Evolutionary conservation across 23 tunicate genomes (phyloP), one percentile per base, ranked within the genome.

Genomic region (Clavelina lepadiformis): DNA sequence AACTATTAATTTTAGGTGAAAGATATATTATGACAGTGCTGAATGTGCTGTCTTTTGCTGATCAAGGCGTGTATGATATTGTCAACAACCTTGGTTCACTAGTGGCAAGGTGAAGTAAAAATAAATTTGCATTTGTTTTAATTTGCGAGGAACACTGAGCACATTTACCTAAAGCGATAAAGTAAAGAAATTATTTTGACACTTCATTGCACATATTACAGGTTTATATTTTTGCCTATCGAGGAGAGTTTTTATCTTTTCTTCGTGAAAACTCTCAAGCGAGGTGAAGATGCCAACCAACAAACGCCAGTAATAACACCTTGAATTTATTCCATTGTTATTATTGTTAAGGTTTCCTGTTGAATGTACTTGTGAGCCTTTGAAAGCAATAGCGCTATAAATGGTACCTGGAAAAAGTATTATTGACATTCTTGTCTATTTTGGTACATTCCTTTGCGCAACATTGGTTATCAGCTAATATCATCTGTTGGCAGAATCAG

Each of bases 201-300:
- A n/a, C n/a, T n/a, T n/a, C n/a, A n/a, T n/a, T n/a, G n/a, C n/a
- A n/a, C n/a, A 34, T 52, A 63, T 70, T 71, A 13, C 63, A 88
- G 96, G 58, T 89, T 89, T 61, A 75, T 89, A 33, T 89, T 89
- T 57, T 33, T 89, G 31, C 97, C 97, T 5, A 89, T 89, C 45
- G 97, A 89, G 70, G 97, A 89, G 58, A 89, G 97, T 71, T 89
- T 89, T 50, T 89, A 89, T 56, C 27, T 81, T 2, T 89, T 89
- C 47, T 89, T 89, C 63, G 83, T 89, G 6, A 89, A 89, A 59
- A 63, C 80, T 7, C 33, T 89, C 28, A 78, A 75, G 30, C 60
- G 97, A 2, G 89, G 89, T 3, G 65, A 41, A 37, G 57, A 52
- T 22, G 73, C 74, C 8, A 34, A 70, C 44, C 24, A 63, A 30